A percentile compares a stretch with the other conserved stretches of the same genome.
Conservation (phyloP, 2,888 invertebrate genomes). For the Diplazon laetatorius region DNA sequence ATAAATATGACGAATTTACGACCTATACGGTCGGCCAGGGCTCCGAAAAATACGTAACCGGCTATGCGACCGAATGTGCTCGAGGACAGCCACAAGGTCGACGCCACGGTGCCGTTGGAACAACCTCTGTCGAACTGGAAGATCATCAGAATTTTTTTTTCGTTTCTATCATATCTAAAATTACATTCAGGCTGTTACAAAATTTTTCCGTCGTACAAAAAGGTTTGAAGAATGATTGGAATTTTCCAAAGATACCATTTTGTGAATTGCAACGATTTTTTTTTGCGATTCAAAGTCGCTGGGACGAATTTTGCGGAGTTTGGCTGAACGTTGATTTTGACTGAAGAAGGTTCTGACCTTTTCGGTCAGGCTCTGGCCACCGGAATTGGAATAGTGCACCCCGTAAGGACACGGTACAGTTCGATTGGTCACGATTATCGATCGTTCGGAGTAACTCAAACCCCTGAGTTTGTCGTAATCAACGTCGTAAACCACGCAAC, state of each 20-base stretch:
- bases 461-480: constrained; percentile 55
- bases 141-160: too few relatives aligned
- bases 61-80: constrained; percentile 62
- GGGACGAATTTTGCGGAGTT: too few relatives aligned
- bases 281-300: too few relatives aligned
- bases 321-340: too few relatives aligned
- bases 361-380: constrained; percentile 61
- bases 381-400: constrained; percentile 56
- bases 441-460: constrained; percentile 52
- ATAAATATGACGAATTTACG: constrained; percentile 64
- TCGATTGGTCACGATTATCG: constrained; percentile 47
- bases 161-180: too few relatives aligned
- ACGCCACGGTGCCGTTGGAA: constrained; percentile 52
- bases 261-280: too few relatives aligned
- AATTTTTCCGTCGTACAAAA: too few relatives aligned
- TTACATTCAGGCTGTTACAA: too few relatives aligned
- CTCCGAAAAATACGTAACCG: constrained; percentile 65
- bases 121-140: constrained; percentile 65
- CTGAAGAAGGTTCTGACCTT: too few relatives aligned
- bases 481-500: constrained; percentile 63
- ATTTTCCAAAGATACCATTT: too few relatives aligned
- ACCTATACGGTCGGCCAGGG: constrained; percentile 64
- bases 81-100: constrained; percentile 64
- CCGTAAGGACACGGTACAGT: constrained; percentile 64
- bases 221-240: too few relatives aligned